Evolutionary conservation across 2,888 invertebrate species (phyloP).

Genomic region (Pediacus dermestoides): DNA sequence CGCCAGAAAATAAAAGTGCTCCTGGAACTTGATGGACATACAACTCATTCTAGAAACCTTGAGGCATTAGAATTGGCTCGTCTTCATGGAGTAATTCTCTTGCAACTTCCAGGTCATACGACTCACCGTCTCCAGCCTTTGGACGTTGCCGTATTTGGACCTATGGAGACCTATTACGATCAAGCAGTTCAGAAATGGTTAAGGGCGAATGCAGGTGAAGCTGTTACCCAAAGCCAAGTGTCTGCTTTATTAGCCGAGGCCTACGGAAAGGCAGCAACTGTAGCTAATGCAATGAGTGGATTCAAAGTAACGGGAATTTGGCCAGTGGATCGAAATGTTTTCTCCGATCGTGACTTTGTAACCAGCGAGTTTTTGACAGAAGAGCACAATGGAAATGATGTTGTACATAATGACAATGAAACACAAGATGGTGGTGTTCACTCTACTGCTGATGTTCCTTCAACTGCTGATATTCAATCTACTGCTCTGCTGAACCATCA

Average conservation of each 20-base stretch:
- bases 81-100: conserved; percentile 8
- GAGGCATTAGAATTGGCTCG: conserved; percentile 10
- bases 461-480: too few species aligned
- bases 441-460: too few species aligned
- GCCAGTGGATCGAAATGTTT: conserved; percentile 11
- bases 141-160: conserved; percentile 16
- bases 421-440: too few species aligned
- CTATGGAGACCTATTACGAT: conserved; percentile 11
- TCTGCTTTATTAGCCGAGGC: conserved; percentile 3
- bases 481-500: too few species aligned
- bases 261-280: conserved; percentile 9
- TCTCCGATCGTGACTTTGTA: conserved; percentile 10
- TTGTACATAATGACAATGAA: too few species aligned
- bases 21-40: conserved; percentile 12
- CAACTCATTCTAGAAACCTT: conserved; percentile 14
- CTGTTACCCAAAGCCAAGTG: not conserved
- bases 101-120: conserved; percentile 15
- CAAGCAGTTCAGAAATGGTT: conserved; percentile 17
- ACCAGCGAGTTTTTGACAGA: too few species aligned
- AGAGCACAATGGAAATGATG: too few species aligned
- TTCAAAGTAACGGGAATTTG: conserved; percentile 10
- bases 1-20: conserved; percentile 6
- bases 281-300: conserved; percentile 10
- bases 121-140: conserved; percentile 20
- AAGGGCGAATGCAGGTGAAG: conserved; percentile 3